Evolutionary conservation across 2,113 vertebrate species (phyloP).

Genomic region (Saguinus midas): DNA sequence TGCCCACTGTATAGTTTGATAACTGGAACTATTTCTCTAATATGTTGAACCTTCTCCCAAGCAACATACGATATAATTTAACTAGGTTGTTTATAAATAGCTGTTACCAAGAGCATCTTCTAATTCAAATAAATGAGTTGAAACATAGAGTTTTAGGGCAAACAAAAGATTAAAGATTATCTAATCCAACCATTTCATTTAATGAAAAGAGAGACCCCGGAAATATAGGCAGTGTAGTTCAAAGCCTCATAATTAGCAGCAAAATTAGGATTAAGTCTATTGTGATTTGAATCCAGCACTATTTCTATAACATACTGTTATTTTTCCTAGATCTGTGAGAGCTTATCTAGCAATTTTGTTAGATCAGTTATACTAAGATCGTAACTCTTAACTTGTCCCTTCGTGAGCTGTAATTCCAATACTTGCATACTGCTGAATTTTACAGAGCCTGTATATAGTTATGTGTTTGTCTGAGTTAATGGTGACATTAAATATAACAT

Average conservation of each 20-base stretch:
- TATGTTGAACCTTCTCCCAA: slow-evolving; percentile 15
- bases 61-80: neutral
- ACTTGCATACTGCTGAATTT: neutral
- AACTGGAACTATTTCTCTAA: slow-evolving; percentile 17
- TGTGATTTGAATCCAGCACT: neutral
- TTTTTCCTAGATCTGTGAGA: neutral
- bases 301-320: neutral
- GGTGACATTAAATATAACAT: neutral
- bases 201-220: neutral
- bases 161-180: neutral
- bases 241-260: neutral
- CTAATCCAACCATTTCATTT: neutral
- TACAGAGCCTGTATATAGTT: neutral
- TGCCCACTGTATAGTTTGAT: neutral
- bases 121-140: slow-evolving; percentile 17
- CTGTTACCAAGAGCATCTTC: neutral
- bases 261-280: neutral
- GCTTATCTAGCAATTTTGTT: slow-evolving; percentile 6
- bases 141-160: neutral
- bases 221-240: neutral
- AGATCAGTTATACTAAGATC: neutral
- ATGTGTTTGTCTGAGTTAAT: slow-evolving; percentile 16
- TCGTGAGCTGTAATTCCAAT: neutral
- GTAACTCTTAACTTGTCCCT: neutral
- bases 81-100: slow-evolving; percentile 6